phyloP scores from a whole-genome alignment of 2,888 invertebrate genomes.

The Buathra laborator region DNA sequence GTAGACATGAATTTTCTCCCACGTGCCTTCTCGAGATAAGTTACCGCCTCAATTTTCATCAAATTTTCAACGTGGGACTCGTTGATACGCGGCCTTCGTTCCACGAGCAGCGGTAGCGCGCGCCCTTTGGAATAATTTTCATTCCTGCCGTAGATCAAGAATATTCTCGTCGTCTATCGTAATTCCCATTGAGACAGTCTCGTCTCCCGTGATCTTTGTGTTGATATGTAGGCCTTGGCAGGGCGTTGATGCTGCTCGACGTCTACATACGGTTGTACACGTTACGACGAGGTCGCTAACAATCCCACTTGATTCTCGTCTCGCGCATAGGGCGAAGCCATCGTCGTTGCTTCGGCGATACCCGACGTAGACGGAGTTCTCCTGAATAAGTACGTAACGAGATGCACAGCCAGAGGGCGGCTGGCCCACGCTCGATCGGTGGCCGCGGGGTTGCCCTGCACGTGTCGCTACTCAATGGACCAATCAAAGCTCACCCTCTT shows the following conservation, averaged over 20 bases:
- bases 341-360: conserved; percentile 69
- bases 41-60: neutral
- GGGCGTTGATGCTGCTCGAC: neutral
- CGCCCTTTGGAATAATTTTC: neutral
- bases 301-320: conserved; percentile 83
- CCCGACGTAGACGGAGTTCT: conserved; percentile 76
- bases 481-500: conserved; percentile 85
- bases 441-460: conserved; percentile 75
- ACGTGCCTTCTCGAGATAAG: neutral
- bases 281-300: conserved; percentile 75
- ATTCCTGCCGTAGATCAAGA: conserved; percentile 7
- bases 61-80: neutral
- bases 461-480: conserved; percentile 85
- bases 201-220: conserved; percentile 13
- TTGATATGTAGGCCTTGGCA: neutral
- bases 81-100: neutral
- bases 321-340: conserved; percentile 32
- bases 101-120: neutral
- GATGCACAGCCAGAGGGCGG: conserved; percentile 83
- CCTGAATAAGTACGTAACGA: conserved; percentile 85
- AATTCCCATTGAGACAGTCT: conserved; percentile 19
- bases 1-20: neutral
- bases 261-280: conserved; percentile 15
- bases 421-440: conserved; percentile 74
- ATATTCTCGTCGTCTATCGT: neutral